These are phyloP conservation scores for Montipora sp. DNA, from an alignment of 64 coral and sea anemone genomes.

Conservation along the genomic window DNA sequence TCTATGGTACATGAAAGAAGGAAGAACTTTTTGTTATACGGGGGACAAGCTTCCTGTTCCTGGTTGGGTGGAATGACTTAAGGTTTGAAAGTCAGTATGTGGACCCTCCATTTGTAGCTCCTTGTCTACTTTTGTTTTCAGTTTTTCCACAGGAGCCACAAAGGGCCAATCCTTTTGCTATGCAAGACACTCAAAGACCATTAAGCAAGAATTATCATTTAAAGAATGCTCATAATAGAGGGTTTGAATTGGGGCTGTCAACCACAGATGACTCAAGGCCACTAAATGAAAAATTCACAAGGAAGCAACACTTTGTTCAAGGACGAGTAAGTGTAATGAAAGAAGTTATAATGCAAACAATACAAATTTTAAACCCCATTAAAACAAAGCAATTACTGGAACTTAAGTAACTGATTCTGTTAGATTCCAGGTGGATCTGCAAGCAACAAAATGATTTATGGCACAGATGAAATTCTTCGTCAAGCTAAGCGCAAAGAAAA, in stretches of 20 bases:
- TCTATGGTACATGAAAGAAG: too few relatives aligned
- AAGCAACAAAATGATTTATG: slow-evolving; percentile 91
- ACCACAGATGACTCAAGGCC: slow-evolving; percentile 23
- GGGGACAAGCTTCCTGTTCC: too few relatives aligned
- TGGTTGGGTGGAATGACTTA: too few relatives aligned
- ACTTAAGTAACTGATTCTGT: background rate
- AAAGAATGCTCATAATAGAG: slow-evolving; percentile 44
- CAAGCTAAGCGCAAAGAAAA: slow-evolving; percentile 35
- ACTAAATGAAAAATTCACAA: slow-evolving; percentile 22
- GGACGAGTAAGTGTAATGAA: slow-evolving; percentile 32
- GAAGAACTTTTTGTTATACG: too few relatives aligned
- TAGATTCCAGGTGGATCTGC: slow-evolving; percentile 84
- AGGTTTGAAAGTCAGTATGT: background rate
- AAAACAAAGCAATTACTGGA: too few relatives aligned
- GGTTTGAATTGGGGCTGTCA: slow-evolving; percentile 26
- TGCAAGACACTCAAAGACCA: slow-evolving; percentile 29
- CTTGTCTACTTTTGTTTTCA: background rate
- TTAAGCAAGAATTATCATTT: slow-evolving; percentile 50
- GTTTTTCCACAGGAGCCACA: slow-evolving; percentile 40
- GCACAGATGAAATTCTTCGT: slow-evolving; percentile 70
- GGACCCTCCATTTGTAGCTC: too few relatives aligned
- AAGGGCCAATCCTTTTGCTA: background rate
- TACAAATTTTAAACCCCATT: too few relatives aligned
- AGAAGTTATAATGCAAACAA: too few relatives aligned
- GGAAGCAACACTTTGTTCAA: slow-evolving; percentile 55